Conservation (phyloP, 2,113 vertebrate genomes). For the Seriola quinqueradiata region DNA sequence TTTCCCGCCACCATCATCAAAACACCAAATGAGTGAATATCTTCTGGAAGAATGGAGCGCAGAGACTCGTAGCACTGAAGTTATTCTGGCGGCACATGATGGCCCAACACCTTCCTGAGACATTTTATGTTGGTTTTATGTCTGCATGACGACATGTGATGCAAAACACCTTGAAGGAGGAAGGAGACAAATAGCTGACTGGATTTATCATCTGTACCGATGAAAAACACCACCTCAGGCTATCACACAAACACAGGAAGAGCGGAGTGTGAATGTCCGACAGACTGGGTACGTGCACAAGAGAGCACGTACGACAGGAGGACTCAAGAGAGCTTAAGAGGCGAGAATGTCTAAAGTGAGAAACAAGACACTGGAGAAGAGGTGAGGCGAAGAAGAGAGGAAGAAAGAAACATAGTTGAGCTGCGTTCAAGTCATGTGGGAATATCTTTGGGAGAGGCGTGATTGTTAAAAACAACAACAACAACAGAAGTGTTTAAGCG, state of each 20-base stretch:
- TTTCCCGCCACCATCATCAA: too few relatives aligned
- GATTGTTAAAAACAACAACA: conserved; percentile 32
- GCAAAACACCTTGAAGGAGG: conserved; percentile 6
- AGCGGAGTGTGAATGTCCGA: conserved; percentile 6
- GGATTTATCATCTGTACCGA: conserved; percentile 29
- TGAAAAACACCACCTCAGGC: conserved; percentile 30
- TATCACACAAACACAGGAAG: conserved; percentile 1
- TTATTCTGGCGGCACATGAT: too few relatives aligned
- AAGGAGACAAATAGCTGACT: conserved; percentile 12
- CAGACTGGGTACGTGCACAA: conserved; percentile 21
- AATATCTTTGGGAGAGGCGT: conserved; percentile 25
- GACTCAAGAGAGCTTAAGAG: conserved; percentile 46
- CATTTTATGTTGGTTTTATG: too few relatives aligned
- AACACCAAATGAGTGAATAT: too few relatives aligned
- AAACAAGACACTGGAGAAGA: conserved; percentile 24
- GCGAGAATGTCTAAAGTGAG: conserved; percentile 37
- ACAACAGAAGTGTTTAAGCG: not conserved
- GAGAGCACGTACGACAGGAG: conserved; percentile 20
- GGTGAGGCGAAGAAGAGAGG: conserved; percentile 11
- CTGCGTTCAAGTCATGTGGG: conserved; percentile 28
- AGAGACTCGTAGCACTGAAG: too few relatives aligned
- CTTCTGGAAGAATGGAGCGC: too few relatives aligned
- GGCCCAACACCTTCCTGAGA: too few relatives aligned
- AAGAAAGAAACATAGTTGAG: conserved; percentile 20
- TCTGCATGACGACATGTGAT: not conserved